Conservation (phyloP, 2,888 invertebrate genomes). For the Nymphalis polychloros region DNA sequence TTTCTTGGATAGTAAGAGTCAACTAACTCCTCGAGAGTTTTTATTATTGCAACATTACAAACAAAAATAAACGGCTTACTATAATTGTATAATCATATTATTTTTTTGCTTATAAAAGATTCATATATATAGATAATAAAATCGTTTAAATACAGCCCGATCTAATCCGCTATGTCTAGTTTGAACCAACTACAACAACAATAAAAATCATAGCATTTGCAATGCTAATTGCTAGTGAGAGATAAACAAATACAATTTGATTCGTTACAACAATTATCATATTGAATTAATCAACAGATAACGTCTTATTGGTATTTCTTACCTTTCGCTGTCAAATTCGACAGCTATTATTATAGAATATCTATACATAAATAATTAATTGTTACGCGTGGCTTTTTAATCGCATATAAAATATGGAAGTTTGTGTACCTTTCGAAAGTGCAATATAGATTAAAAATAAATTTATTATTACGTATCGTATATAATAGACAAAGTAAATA, state of each 20-base stretch:
- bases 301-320: slow-evolving; percentile 11
- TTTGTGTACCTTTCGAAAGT: too few relatives aligned
- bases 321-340: slow-evolving; percentile 13
- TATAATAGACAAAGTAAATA: too few relatives aligned
- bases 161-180: not conserved
- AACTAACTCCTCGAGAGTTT: too few relatives aligned
- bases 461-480: too few relatives aligned
- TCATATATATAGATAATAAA: not conserved
- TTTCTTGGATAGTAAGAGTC: too few relatives aligned
- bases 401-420: too few relatives aligned
- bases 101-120: not conserved
- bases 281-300: slow-evolving; percentile 21
- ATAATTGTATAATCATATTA: too few relatives aligned
- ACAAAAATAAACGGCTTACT: too few relatives aligned
- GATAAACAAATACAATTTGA: slow-evolving; percentile 25
- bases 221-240: slow-evolving; percentile 21
- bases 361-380: not conserved
- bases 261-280: slow-evolving; percentile 19
- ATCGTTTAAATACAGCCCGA: slow-evolving; percentile 16
- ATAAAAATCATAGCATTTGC: slow-evolving; percentile 24
- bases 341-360: slow-evolving; percentile 10
- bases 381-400: too few relatives aligned
- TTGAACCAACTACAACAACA: slow-evolving; percentile 11
- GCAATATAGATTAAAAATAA: too few relatives aligned
- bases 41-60: too few relatives aligned